Evolutionary conservation across 2,888 invertebrate species (phyloP).

Genomic region (Pyrrhosoma nymphula): DNA sequence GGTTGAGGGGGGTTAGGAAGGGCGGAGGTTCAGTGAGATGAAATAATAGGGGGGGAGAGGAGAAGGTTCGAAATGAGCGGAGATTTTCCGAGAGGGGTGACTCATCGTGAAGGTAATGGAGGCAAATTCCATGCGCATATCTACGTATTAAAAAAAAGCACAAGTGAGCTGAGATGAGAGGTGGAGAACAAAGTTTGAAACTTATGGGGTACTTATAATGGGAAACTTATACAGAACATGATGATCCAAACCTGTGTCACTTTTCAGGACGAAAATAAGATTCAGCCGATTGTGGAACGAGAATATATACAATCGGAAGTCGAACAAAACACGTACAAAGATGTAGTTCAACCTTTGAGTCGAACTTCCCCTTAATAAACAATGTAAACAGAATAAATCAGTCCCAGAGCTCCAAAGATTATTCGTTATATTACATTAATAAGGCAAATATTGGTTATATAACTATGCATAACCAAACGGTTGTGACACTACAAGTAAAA

Average conservation of each 20-base stretch:
- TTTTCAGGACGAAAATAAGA: not conserved
- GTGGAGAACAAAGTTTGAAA: not conserved
- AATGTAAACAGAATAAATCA: too few species aligned
- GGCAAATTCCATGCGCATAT: not conserved
- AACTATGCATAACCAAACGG: too few species aligned
- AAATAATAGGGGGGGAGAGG: conserved; percentile 13
- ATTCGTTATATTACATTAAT: too few species aligned
- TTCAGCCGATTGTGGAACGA: not conserved
- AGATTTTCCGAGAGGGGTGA: conserved; percentile 1
- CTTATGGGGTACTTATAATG: not conserved
- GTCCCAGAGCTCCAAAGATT: too few species aligned
- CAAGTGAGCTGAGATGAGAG: not conserved
- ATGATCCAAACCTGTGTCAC: not conserved
- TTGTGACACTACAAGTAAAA: too few species aligned
- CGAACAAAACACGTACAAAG: too few species aligned
- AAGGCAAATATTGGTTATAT: too few species aligned
- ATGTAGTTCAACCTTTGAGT: too few species aligned
- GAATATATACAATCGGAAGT: too few species aligned
- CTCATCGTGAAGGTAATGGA: conserved; percentile 11
- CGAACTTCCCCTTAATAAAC: too few species aligned
- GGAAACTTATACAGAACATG: too few species aligned
- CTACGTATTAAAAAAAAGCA: not conserved
- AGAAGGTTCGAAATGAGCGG: conserved; percentile 27
- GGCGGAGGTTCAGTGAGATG: conserved; percentile 1
- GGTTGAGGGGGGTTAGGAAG: not conserved